A percentile compares a stretch with the other conserved stretches of the same genome.
Conservation (phyloP, 2,797 vertebrate genomes). For the Argentina silus region DNA sequence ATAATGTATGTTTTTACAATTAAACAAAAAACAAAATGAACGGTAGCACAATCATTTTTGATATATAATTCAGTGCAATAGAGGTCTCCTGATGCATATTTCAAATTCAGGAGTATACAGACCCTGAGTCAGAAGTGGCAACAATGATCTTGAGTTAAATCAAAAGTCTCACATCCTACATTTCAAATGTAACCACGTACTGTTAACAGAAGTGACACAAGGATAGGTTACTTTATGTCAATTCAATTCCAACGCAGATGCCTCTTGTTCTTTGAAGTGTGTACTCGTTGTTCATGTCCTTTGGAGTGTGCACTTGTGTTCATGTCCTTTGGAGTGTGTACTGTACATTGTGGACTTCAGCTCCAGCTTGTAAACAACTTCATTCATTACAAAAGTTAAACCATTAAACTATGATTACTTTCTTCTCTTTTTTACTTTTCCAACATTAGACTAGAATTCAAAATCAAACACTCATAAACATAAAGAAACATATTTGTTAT, state of each 20-base stretch:
- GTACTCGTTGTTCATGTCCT: no score
- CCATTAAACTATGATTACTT: no score
- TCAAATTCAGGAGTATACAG: not conserved
- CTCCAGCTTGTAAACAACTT: no score
- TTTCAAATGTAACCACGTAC: not conserved
- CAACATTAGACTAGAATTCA: no score
- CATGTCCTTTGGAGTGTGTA: no score
- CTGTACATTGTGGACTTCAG: no score
- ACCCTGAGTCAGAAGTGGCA: not conserved
- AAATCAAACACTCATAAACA: no score
- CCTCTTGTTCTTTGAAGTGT: not conserved
- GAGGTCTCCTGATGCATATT: not conserved
- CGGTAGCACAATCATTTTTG: not conserved
- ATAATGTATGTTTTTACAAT: constrained; percentile 1
- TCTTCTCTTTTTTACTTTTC: no score
- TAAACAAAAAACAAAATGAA: not conserved
- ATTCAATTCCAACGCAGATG: not conserved
- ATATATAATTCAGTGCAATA: not conserved
- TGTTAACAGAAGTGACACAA: not conserved
- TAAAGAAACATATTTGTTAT: no score
- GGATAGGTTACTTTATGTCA: not conserved
- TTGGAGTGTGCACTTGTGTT: no score
- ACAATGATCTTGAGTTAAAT: not conserved
- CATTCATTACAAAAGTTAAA: no score
- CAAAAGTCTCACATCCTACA: not conserved